Base-by-base conservation (phyloP, 2,888 invertebrate genomes). In the Lobophora halterata region DNA sequence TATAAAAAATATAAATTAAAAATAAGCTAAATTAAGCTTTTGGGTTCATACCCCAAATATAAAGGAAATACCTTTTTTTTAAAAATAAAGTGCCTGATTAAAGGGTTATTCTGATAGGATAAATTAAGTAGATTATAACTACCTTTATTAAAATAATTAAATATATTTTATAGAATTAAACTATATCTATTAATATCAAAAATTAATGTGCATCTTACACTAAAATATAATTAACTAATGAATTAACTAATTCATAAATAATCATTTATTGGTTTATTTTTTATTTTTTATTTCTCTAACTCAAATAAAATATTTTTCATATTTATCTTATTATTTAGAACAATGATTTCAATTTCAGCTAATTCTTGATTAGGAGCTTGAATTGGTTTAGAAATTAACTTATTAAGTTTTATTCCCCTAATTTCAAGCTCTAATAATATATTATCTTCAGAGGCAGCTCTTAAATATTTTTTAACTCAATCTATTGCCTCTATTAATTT, bases 371-470 rank as follows among this genome's bases (percentile, higher is more conserved):
- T 81, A 63, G 79, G 79, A 0, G 77, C 78, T 67, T 91, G 90
- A 89, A 88, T 91, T 77, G 89, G 90, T 0, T 71, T 91, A 85
- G 91, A 91, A 88, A 89, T 91, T 77, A 91, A 91, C 78, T 56
- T 91, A 55, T 66, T 91, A 58, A 85, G 89, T 58, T 89, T 90
- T 85, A 90, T 90, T 27, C 90, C 90, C 43, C 52, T 90, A 64
- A 88, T 90, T 71, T 83, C 78, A 49, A 77, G 74, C 21, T 70
- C 70, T 16, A 82, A 79, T 65, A 90, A 89, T 66, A 60, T 88
- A 55, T 46, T 83, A 56, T 65, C 82, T 0, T 75, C 86, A 1
- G 89, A 90, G 88, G 74, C 89, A n/a, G 78, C 88, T 0, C 64
- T 91, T 76, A 90, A 90, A 81, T 91, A 91, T 67, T 91, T 91